Percentiles rank a stretch among this genome's conserved stretches.
phyloP scores from a whole-genome alignment of 1,140 invertebrate species.

The Trigoniulus corallinus region DNA sequence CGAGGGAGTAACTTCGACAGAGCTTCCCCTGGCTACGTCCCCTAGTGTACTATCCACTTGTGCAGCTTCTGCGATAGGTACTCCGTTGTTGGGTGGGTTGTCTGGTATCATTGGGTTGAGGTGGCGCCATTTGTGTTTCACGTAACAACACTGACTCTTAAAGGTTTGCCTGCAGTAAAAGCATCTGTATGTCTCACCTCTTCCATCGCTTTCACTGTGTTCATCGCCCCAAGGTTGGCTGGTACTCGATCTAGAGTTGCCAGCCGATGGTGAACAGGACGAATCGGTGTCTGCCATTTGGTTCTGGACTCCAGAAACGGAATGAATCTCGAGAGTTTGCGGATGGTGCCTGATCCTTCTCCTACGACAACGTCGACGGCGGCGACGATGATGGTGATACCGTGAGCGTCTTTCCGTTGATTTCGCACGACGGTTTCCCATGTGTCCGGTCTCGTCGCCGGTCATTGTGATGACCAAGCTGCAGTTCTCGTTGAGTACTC shows the following conservation, averaged over 20 bases:
- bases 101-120: too few relatives aligned
- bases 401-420: background rate
- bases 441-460: background rate
- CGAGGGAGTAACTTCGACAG: background rate
- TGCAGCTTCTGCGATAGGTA: constrained; percentile 16
- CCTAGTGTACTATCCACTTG: constrained; percentile 6
- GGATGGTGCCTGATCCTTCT: background rate
- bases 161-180: constrained; percentile 61
- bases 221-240: background rate
- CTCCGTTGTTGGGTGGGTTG: too few relatives aligned
- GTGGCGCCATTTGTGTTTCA: constrained; percentile 56
- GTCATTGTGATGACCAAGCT: constrained; percentile 10
- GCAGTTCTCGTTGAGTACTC: constrained; percentile 57
- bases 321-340: background rate
- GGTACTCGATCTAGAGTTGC: background rate
- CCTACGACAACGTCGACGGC: too few relatives aligned
- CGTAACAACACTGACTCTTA: constrained; percentile 63
- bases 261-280: background rate
- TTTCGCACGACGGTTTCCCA: background rate
- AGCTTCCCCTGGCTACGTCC: background rate
- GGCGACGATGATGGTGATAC: background rate
- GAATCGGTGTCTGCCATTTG: background rate
- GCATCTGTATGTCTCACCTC: constrained; percentile 37
- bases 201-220: background rate
- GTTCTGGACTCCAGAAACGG: background rate